A percentile compares a stretch with the other conserved stretches of the same genome.
These are phyloP conservation scores for Stichodactyla helianthus DNA, from an alignment of 64 coral and sea anemone genomes.

Conservation along the genomic window DNA sequence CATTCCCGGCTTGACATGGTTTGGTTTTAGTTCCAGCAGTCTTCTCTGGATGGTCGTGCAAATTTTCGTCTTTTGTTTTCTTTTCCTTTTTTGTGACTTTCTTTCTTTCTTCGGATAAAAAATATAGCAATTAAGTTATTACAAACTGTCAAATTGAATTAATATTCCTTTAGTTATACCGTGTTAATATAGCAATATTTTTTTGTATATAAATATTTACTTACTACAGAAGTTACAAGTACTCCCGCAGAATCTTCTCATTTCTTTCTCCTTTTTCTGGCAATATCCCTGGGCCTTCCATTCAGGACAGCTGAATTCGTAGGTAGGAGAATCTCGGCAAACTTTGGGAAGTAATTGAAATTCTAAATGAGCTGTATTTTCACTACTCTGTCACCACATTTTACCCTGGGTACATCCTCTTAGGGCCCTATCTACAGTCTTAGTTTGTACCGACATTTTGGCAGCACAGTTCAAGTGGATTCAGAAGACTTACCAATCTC, in stretches of 20 bases:
- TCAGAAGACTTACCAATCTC: too few relatives aligned
- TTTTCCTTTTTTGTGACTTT: background rate
- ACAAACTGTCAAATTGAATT: too few relatives aligned
- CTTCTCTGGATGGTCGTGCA: background rate
- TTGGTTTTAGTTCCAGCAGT: background rate
- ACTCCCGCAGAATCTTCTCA: conserved; percentile 36
- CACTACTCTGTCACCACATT: background rate
- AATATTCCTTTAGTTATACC: too few relatives aligned
- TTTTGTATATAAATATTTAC: conserved; percentile 13
- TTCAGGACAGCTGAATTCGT: conserved; percentile 52
- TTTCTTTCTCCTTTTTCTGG: conserved; percentile 40
- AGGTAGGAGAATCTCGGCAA: conserved; percentile 31
- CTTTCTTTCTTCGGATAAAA: background rate
- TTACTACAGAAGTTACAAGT: conserved; percentile 61
- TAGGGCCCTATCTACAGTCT: too few relatives aligned
- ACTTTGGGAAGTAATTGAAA: conserved; percentile 2
- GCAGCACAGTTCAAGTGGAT: too few relatives aligned
- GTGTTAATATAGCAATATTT: background rate
- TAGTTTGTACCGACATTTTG: too few relatives aligned
- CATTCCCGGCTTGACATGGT: background rate
- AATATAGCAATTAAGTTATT: background rate
- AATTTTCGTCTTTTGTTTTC: background rate
- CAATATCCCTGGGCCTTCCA: conserved; percentile 59
- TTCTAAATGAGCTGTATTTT: background rate
- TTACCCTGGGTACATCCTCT: too few relatives aligned